These are phyloP conservation scores for Protomyctophum bolini DNA, from an alignment of 2,113 vertebrate species.

Conservation along the genomic window DNA sequence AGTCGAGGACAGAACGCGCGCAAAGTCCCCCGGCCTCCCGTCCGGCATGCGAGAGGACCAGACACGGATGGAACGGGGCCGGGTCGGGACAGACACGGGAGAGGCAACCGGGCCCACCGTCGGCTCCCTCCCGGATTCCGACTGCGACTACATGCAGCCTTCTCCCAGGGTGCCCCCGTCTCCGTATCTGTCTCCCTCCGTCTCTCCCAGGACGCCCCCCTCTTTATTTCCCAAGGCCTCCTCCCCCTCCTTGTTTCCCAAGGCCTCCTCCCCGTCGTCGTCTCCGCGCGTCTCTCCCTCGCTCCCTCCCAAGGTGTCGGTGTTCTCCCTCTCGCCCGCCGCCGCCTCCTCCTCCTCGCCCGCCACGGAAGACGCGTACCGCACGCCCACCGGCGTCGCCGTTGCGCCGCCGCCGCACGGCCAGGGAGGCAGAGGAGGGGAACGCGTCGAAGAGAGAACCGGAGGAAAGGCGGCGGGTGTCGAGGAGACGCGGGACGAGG, in stretches of 20 bases:
- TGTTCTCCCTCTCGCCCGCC: slow-evolving; percentile 40
- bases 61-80: neutral
- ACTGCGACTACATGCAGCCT: slow-evolving; percentile 61
- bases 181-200: slow-evolving; percentile 40
- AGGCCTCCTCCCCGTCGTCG: neutral
- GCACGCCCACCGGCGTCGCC: slow-evolving; percentile 14
- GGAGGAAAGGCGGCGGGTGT: slow-evolving; percentile 1
- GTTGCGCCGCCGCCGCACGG: slow-evolving; percentile 6
- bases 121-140: slow-evolving; percentile 19
- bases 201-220: slow-evolving; percentile 25
- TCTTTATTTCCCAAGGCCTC: slow-evolving; percentile 6
- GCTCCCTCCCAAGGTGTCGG: slow-evolving; percentile 26
- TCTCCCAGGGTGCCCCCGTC: slow-evolving; percentile 4
- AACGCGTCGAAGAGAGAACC: neutral
- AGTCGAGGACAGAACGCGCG: neutral
- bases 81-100: neutral
- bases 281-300: slow-evolving; percentile 49
- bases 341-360: slow-evolving; percentile 9
- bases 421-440: slow-evolving; percentile 8
- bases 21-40: neutral
- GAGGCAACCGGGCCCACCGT: neutral
- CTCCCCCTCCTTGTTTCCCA: neutral
- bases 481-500: neutral
- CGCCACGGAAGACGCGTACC: slow-evolving; percentile 22
- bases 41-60: slow-evolving; percentile 12